Base-by-base conservation (phyloP, 2,888 invertebrate genomes). In the Nephrotoma appendiculata region DNA sequence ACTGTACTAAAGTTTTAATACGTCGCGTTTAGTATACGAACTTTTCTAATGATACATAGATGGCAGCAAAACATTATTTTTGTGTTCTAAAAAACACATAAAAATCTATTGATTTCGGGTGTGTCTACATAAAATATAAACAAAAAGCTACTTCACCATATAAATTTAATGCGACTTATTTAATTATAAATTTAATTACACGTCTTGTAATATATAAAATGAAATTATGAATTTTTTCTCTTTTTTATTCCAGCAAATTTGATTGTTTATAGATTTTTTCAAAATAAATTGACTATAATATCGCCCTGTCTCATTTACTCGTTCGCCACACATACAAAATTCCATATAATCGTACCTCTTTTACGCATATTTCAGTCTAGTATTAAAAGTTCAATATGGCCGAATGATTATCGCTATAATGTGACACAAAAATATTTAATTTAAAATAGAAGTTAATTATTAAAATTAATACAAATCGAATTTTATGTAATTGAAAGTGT, bases 21-120 rank as follows among this genome's bases (percentile, higher is more conserved):
- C 9, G 71, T 31, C 31, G 11, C 71, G 71, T 71, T 71, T 71
- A 6, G 7, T 31, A 0, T 15, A 7, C 31, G 31, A 11, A 19
- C 9, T 31, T 9, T 5, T 71, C 71, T 71, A 71, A 2, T 71
- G 0, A 9, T 31, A 9, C 3, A 71, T 71, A 71, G 71, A 71
- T 71, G 71, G 71, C 71, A 71, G 19, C 2, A 31, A 11, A 6
- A 9, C 5, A 71, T 5, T 9, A 5, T 6, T 19, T 19, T 31
- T 31, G 3, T 71, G 71, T 71, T 31, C 71, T 71, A 71, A 71
- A 11, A 31, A 11, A 0, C 11, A 31, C 31, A 31, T 31, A 31
- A 71, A 44, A 44, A 31, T 31, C 84, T 84, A 84, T 84, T 84
- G 84, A 84, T 84, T 84, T 42, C 84, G 84, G 84, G 84, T 84